These are phyloP conservation scores for Dicaeum eximium DNA, from an alignment of 2,113 vertebrate species.

Conservation along the genomic window DNA sequence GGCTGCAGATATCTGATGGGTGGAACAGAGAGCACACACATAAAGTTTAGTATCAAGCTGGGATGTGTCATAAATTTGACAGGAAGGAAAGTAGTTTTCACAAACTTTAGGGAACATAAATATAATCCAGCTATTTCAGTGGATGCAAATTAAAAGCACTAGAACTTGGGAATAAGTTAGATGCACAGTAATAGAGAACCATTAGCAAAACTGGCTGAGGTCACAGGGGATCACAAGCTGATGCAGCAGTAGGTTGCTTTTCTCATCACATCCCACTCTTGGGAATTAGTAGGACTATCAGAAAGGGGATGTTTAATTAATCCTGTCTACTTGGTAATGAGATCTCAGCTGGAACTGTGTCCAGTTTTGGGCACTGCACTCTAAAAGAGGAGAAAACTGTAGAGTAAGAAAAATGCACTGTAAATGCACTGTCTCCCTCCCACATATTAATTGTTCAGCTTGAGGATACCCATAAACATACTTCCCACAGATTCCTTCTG, in stretches of 20 bases:
- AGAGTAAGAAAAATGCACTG: background rate
- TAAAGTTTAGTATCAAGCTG: background rate
- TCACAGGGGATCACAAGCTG: background rate
- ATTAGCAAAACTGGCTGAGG: background rate
- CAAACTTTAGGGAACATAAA: background rate
- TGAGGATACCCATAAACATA: background rate
- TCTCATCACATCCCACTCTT: background rate
- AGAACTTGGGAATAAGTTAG: background rate
- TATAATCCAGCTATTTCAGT: background rate
- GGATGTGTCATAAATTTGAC: accelerated
- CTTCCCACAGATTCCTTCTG: background rate
- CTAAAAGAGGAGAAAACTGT: background rate
- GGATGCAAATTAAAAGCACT: background rate
- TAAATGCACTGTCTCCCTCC: background rate
- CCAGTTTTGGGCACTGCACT: background rate
- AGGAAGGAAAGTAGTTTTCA: background rate
- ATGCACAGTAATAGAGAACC: background rate
- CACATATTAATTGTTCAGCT: background rate
- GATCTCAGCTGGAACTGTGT: background rate
- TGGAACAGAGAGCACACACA: background rate
- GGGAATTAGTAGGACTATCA: background rate
- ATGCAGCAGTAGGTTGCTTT: background rate
- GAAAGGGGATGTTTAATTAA: background rate
- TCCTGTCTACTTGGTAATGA: background rate
- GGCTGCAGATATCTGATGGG: background rate